Base-by-base conservation (phyloP, 1,140 invertebrate genomes). In the Drosophila triauraria region DNA sequence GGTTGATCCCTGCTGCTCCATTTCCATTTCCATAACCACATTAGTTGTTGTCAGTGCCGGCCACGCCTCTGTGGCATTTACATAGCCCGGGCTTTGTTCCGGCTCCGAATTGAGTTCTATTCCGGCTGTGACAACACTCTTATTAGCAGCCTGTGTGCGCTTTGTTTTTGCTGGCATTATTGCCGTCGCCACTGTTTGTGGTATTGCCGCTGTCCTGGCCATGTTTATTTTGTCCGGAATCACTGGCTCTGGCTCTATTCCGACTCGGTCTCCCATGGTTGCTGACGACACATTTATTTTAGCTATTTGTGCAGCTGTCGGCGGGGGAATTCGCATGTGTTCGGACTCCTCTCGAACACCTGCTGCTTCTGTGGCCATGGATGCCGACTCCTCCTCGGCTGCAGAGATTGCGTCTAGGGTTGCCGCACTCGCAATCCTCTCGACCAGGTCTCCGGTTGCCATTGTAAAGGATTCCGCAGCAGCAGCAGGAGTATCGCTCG, bases 151-250 rank as follows among this genome's bases (percentile, higher is more conserved):
- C 43, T 12, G 43, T 51, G 23, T 67, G 46, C 83, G 83, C 43
- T 88, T 87, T 42, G 50, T 64, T 88, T 87, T 88, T 71, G 65
- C 72, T 63, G 71, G 38, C 23, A 77, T 70, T 61, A 43, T 67
- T 61, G 58, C 23, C 53, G 51, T n/a, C 58, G 50, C 27, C 27
- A 30, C 27, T 30, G 27, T 6, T 30, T 30, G 27, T 30, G 27
- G 27, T 30, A 30, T 30, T 30, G 27, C n/a, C 62, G 32, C 17
- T 53, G 50, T 25, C 27, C 57, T 43, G 51, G 35, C 56, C 35
- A 30, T 57, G 62, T 76, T 65, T 75, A 25, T 51, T 69, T 46
- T 62, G 43, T 17, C 13, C 46, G 65, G 25, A 72, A 78, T 74
- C 40, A 53, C 44, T 75, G 51, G 32, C 38, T 71, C 32, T 46